Evolutionary conservation across 2,797 vertebrate genomes (phyloP), one percentile per base, ranked within the genome.

Genomic region (Okamejei kenojei): DNA sequence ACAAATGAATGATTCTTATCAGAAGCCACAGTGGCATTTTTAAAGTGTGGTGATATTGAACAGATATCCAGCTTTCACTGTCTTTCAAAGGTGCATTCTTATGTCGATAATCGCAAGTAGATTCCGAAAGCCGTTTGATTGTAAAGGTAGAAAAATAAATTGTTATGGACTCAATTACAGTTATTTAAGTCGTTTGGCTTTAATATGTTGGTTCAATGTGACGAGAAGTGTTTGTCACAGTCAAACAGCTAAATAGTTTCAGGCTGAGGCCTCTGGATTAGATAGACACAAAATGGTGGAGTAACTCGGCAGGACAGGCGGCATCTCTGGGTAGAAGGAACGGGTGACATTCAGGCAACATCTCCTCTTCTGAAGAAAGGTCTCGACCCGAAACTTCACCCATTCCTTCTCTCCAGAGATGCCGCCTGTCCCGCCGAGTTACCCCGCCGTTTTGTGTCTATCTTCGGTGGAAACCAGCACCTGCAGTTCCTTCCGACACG

Each of bases 1-100:
- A 93, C 93, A 93, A 90, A 93, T 93, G 82, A 88, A 63, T 77
- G 4, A 5, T 17, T 58, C 90, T 74, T 88, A 54, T 92, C 90
- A 92, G 90, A 76, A 26, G 73, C 21, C 76, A 26, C n/a, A 26
- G n/a, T 68, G 63, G 84, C 84, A 68, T 13, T 84, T 84, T 26
- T 84, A n/a, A 84, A 84, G 81, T 26, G 15, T 29, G 21, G 61
- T 68, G 10, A 68, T 68, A 88, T 88, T 35, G 63, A 88, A 23
- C n/a, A 88, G 35, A 19, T 15, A 88, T 32, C 19, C 84, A 65
- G 84, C 84, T 88, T 88, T 88, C 61, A 35, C 61, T 68, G 61
- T 68, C 84, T 65, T 68, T 65, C 26, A 65, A 68, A 88, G 32
- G 7, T 65, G 63, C 63, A 35, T 35, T 88, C 68, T 68, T 10